Evolutionary conservation across 1,140 invertebrate species (phyloP).

Genomic region (Globodera ellingtonae): DNA sequence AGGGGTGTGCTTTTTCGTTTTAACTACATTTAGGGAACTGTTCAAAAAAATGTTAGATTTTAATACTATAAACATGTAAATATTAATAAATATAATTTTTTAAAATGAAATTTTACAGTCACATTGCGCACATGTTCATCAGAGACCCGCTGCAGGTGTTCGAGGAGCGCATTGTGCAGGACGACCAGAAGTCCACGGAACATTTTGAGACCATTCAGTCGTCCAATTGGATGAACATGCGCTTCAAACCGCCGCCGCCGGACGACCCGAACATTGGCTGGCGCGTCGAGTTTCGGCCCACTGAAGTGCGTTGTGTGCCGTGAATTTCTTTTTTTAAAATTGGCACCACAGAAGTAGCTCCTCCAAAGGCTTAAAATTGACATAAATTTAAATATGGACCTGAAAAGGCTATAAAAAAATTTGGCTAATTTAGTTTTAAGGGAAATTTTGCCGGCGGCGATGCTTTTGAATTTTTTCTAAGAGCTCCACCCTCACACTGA

Average conservation of each 20-base stretch:
- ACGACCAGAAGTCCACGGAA: constrained; percentile 90
- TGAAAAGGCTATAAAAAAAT: too few species aligned
- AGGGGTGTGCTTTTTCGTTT: neutral
- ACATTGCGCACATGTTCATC: constrained; percentile 97
- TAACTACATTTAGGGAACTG: neutral
- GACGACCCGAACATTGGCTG: constrained; percentile 82
- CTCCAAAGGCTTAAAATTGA: too few species aligned
- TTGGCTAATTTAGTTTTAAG: too few species aligned
- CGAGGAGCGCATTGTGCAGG: constrained; percentile 90
- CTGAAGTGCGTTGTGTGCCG: constrained; percentile 72
- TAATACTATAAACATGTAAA: neutral
- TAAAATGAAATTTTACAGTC: constrained; percentile 77
- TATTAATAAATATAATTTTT: neutral
- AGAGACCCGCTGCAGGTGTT: constrained; percentile 88
- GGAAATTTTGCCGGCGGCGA: too few species aligned
- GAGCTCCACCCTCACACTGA: too few species aligned
- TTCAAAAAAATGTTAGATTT: neutral
- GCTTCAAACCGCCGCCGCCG: constrained; percentile 84
- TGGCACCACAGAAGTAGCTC: too few species aligned
- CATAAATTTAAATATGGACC: too few species aligned
- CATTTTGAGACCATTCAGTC: constrained; percentile 99
- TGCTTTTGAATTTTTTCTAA: too few species aligned
- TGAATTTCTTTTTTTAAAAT: too few species aligned
- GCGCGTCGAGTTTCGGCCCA: constrained; percentile 98
- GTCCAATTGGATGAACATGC: constrained; percentile 99